Evolutionary conservation across 2,888 invertebrate genomes (phyloP).

Genomic region (Axea sp.): DNA sequence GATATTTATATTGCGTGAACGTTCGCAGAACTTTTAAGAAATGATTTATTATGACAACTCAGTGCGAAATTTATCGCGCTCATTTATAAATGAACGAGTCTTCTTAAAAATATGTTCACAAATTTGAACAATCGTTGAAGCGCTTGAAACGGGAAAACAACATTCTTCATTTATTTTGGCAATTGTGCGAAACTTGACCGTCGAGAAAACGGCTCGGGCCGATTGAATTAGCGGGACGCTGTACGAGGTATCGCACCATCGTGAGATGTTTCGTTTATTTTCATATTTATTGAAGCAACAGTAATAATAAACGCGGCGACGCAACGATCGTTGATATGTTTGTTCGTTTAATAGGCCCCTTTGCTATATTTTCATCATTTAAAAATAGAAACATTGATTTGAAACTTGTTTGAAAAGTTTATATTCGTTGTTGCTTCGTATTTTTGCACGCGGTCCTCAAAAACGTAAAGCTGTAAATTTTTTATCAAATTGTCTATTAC

Average conservation of each 20-base stretch:
- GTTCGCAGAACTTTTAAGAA: too few relatives aligned
- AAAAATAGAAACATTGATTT: conserved; percentile 17
- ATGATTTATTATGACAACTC: too few relatives aligned
- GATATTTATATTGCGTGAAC: too few relatives aligned
- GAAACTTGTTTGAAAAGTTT: conserved; percentile 10
- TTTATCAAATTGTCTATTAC: too few relatives aligned
- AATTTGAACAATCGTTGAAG: conserved; percentile 10
- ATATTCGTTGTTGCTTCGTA: too few relatives aligned
- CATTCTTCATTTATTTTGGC: conserved; percentile 21
- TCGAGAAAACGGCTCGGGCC: too few relatives aligned
- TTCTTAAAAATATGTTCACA: conserved; percentile 9
- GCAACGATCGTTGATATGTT: conserved; percentile 32
- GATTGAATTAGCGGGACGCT: conserved; percentile 12
- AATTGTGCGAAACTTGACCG: background rate
- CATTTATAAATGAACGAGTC: conserved; percentile 5
- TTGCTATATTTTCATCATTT: conserved; percentile 14
- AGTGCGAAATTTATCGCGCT: too few relatives aligned
- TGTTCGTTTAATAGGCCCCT: conserved; percentile 38
- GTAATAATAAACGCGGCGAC: conserved; percentile 63
- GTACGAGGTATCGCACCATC: conserved; percentile 3
- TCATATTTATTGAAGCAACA: conserved; percentile 67
- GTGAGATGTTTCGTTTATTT: conserved; percentile 65
- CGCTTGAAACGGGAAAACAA: background rate
- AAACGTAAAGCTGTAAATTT: conserved; percentile 6
- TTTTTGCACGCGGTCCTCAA: too few relatives aligned